A percentile compares a stretch with the other conserved stretches of the same genome.
These are phyloP conservation scores for Eudyptes chrysolophus DNA, from an alignment of 2,113 vertebrate species.

Conservation along the genomic window DNA sequence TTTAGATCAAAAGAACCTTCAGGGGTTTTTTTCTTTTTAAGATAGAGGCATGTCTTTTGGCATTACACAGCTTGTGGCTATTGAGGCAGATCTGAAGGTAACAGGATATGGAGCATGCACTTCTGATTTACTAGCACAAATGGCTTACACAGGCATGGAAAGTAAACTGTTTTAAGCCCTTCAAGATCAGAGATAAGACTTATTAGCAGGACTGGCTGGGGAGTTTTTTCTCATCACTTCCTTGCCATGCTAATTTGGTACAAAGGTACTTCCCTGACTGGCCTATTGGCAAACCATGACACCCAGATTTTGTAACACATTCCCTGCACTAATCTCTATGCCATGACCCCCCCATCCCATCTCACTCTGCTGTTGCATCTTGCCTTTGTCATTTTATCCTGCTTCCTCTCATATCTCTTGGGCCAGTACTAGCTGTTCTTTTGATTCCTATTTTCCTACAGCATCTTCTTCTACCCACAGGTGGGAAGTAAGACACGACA, in stretches of 20 bases:
- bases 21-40: background rate
- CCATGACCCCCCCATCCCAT: background rate
- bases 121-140: constrained; percentile 36
- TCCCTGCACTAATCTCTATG: background rate
- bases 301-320: background rate
- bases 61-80: constrained; percentile 43
- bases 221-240: constrained; percentile 31
- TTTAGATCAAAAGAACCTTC: constrained; percentile 31
- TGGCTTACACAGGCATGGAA: constrained; percentile 11
- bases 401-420: background rate
- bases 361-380: background rate
- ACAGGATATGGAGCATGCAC: constrained; percentile 12
- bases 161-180: constrained; percentile 31
- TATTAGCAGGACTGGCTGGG: background rate
- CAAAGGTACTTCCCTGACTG: background rate
- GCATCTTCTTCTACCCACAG: background rate
- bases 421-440: background rate
- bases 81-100: constrained; percentile 29
- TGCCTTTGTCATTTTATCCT: background rate
- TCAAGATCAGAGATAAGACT: constrained; percentile 41
- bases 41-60: constrained; percentile 4
- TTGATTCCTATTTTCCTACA: background rate
- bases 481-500: background rate
- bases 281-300: background rate
- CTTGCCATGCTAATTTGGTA: constrained; percentile 8